These are phyloP conservation scores for Lasioglossum pauxillum DNA, from an alignment of 2,888 invertebrate genomes.

Conservation along the genomic window DNA sequence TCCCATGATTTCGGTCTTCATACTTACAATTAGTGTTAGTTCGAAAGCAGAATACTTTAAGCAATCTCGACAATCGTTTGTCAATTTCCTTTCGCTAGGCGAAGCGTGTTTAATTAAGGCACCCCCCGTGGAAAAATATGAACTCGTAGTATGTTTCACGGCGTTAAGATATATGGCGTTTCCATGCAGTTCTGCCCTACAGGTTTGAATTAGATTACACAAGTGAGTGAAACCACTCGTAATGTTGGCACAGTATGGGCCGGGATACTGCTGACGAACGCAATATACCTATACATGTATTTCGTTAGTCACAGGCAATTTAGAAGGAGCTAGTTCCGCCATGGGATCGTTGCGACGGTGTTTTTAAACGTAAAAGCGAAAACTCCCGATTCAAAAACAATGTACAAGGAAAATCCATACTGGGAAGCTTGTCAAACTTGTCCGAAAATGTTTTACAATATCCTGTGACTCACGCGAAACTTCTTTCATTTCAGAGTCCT, in stretches of 20 bases:
- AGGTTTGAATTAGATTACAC: constrained; percentile 35
- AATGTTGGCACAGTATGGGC: constrained; percentile 13
- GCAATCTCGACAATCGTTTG: not conserved
- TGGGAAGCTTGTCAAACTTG: not conserved
- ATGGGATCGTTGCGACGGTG: not conserved
- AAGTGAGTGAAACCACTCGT: constrained; percentile 29
- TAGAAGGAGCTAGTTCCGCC: not conserved
- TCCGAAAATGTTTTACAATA: not conserved
- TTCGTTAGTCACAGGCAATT: constrained; percentile 8
- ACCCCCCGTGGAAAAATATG: constrained; percentile 5
- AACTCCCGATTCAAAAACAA: not conserved
- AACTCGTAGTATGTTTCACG: not conserved
- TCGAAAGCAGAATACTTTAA: not conserved
- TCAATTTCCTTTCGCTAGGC: not conserved
- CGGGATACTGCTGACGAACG: constrained; percentile 27
- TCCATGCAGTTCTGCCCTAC: constrained; percentile 22
- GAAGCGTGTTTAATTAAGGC: constrained; percentile 24
- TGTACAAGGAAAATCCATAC: not conserved
- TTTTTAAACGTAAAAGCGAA: not conserved
- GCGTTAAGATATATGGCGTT: constrained; percentile 11
- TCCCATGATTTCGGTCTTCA: no score
- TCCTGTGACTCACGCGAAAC: not conserved
- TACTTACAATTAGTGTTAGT: no score
- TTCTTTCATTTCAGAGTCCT: not conserved
- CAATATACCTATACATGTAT: constrained; percentile 2